These are phyloP conservation scores for Luidia sarsii DNA, from an alignment of 53 echinoderm and acorn worm genomes.

Conservation along the genomic window DNA sequence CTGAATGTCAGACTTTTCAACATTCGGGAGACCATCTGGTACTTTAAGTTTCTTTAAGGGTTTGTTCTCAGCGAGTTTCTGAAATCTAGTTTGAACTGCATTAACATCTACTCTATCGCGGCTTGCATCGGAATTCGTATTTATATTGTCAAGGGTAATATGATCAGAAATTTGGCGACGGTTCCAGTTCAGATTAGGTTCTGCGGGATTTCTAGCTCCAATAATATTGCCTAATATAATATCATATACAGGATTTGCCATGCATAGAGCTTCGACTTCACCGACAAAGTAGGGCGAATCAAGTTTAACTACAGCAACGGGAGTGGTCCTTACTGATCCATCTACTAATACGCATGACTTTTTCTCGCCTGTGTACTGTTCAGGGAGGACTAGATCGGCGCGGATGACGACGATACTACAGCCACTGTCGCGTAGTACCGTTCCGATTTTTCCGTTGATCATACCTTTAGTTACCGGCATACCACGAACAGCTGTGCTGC, in stretches of 20 bases:
- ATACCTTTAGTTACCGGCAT: slow-evolving; percentile 57
- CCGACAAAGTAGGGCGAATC: slow-evolving; percentile 28
- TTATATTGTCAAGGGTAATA: too few relatives aligned
- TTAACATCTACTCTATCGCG: background rate
- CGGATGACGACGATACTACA: slow-evolving; percentile 42
- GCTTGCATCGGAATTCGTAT: too few relatives aligned
- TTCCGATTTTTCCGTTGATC: background rate
- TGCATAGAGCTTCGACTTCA: slow-evolving; percentile 18
- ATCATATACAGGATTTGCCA: slow-evolving; percentile 38
- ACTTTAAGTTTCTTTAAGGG: slow-evolving; percentile 38
- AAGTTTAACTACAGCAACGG: slow-evolving; percentile 6
- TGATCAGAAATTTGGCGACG: too few relatives aligned
- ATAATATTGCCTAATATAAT: slow-evolving; percentile 1
- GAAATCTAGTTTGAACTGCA: background rate
- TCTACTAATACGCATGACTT: slow-evolving; percentile 43
- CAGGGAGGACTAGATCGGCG: background rate
- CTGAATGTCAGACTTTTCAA: slow-evolving; percentile 6
- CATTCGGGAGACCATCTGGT: slow-evolving; percentile 29
- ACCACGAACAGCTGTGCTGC: background rate
- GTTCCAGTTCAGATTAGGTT: slow-evolving; percentile 18
- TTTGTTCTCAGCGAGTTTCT: background rate
- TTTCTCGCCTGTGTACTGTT: slow-evolving; percentile 37
- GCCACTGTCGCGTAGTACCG: slow-evolving; percentile 38
- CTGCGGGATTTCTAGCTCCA: slow-evolving; percentile 6
- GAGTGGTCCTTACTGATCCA: slow-evolving; percentile 38